Evolutionary conservation across 2,888 invertebrate species (phyloP).

Genomic region (Hermaeophaga mercurialis): DNA sequence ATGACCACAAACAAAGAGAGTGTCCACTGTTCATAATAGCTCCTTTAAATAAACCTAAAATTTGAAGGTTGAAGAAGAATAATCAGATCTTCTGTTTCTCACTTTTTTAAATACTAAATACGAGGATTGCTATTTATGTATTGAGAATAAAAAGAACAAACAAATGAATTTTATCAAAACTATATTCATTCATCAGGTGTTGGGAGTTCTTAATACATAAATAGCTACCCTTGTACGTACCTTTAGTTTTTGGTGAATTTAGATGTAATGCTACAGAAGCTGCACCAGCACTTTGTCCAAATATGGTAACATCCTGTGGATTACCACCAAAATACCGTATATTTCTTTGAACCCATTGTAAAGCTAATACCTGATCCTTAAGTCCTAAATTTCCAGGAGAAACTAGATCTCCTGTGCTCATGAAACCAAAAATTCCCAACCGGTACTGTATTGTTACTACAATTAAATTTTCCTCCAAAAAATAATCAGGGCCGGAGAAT

Average conservation of each 20-base stretch:
- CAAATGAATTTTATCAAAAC: too few species aligned
- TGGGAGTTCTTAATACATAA: too few species aligned
- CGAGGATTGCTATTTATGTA: too few species aligned
- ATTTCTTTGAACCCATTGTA: constrained; percentile 36
- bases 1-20: constrained; percentile 23
- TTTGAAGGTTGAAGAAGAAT: too few species aligned
- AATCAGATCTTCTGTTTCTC: too few species aligned
- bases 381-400: constrained; percentile 34
- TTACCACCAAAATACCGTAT: constrained; percentile 35
- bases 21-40: constrained; percentile 33
- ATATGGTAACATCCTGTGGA: constrained; percentile 31
- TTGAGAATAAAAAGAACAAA: too few species aligned
- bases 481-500: constrained; percentile 21
- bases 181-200: too few species aligned
- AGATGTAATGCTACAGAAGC: constrained; percentile 34
- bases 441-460: constrained; percentile 33
- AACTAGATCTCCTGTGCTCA: constrained; percentile 34
- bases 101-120: too few species aligned
- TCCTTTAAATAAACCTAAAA: constrained; percentile 27
- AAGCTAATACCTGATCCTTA: constrained; percentile 36
- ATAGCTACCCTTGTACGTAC: too few species aligned
- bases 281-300: constrained; percentile 38
- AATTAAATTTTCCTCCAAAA: constrained; percentile 29
- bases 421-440: too few species aligned
- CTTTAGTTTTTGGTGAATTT: constrained; percentile 28